Percentiles rank a stretch among this genome's conserved stretches.
These are phyloP conservation scores for Stramonita haemastoma DNA, from an alignment of 2,888 invertebrate genomes.

Conservation along the genomic window DNA sequence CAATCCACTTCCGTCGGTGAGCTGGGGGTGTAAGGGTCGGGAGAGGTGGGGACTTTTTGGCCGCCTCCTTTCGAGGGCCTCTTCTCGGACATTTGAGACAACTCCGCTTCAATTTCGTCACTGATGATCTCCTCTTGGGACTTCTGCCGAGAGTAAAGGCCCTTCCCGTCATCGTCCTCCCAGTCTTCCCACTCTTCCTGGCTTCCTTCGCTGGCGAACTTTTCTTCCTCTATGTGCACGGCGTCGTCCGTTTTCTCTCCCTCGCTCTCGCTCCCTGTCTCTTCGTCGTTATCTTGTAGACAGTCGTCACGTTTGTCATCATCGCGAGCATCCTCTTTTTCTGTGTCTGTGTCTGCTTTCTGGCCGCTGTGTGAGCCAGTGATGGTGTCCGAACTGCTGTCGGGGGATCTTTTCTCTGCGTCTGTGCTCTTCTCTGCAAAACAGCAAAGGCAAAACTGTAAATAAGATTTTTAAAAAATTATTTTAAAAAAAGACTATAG, in stretches of 20 bases:
- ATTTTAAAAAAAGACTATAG: too few species aligned
- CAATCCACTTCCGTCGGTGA: constrained; percentile 39
- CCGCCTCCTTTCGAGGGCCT: background rate
- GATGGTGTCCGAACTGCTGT: background rate
- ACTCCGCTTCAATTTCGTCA: constrained; percentile 47
- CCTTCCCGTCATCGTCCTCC: background rate
- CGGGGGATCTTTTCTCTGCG: background rate
- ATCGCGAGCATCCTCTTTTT: background rate
- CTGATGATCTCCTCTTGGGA: constrained; percentile 38
- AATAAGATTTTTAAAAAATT: too few species aligned
- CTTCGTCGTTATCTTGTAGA: background rate
- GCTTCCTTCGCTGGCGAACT: constrained; percentile 12
- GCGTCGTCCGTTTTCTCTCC: background rate
- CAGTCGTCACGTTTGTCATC: background rate
- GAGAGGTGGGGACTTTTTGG: constrained; percentile 48
- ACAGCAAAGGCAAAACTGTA: background rate
- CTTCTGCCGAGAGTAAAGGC: background rate
- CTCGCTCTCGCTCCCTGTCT: background rate
- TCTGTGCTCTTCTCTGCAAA: background rate
- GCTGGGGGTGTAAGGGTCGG: constrained; percentile 45
- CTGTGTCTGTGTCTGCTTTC: background rate
- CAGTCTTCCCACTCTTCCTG: constrained; percentile 25
- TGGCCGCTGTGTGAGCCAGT: background rate
- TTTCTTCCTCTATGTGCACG: constrained; percentile 1
- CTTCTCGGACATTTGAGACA: constrained; percentile 35